These are phyloP conservation scores for Lampropteryx suffumata DNA, from an alignment of 2,888 invertebrate species.

Conservation along the genomic window DNA sequence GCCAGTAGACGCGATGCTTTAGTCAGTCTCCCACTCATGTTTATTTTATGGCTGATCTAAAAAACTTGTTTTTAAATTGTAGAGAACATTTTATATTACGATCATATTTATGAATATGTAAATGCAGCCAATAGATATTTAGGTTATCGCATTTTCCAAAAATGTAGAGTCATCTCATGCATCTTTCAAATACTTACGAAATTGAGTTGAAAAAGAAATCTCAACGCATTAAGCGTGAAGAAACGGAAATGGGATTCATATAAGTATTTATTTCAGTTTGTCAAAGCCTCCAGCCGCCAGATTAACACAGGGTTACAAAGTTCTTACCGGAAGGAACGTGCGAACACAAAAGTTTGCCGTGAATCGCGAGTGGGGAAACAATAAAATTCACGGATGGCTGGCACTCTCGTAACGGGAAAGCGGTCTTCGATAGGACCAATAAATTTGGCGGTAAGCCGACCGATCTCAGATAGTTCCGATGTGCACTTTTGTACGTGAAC, in stretches of 20 bases:
- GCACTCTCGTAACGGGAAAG: slow-evolving; percentile 39
- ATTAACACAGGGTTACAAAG: slow-evolving; percentile 54
- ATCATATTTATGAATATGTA: slow-evolving; percentile 1
- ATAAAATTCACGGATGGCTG: slow-evolving; percentile 74
- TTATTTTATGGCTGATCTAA: slow-evolving; percentile 21
- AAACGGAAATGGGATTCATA: slow-evolving; percentile 8
- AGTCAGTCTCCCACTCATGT: slow-evolving; percentile 24
- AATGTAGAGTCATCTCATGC: no score
- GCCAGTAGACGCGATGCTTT: slow-evolving; percentile 21
- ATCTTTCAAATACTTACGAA: no score
- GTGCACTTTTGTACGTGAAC: slow-evolving; percentile 49
- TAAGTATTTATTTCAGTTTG: slow-evolving; percentile 23
- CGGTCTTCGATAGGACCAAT: slow-evolving; percentile 49
- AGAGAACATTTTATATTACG: slow-evolving; percentile 1
- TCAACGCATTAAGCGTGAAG: slow-evolving; percentile 9
- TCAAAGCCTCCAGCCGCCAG: slow-evolving; percentile 40
- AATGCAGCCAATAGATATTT: slow-evolving; percentile 3
- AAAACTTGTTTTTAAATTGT: slow-evolving; percentile 6
- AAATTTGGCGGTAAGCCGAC: slow-evolving; percentile 59
- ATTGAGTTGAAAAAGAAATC: neutral
- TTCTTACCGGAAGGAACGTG: slow-evolving; percentile 47
- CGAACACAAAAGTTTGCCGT: slow-evolving; percentile 64
- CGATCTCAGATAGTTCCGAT: slow-evolving; percentile 54
- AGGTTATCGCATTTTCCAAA: neutral
- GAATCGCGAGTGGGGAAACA: slow-evolving; percentile 62